phyloP scores from a whole-genome alignment of 1,140 invertebrate species.

The Ctenoplectra terminalis region DNA sequence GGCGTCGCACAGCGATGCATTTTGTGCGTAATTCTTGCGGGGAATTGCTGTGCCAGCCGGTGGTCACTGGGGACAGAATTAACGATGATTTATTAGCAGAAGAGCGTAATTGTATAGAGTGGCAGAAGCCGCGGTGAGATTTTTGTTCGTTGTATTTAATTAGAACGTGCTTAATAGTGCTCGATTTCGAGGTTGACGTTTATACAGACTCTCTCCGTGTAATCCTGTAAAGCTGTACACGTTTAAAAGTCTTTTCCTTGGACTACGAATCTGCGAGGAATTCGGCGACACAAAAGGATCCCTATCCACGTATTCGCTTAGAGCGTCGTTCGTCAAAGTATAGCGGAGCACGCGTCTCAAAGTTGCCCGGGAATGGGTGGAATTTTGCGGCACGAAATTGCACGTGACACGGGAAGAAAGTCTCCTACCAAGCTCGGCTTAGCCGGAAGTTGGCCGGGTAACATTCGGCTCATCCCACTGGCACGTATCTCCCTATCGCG shows the following conservation, averaged over 20 bases:
- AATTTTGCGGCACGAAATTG: slow-evolving; percentile 20
- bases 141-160: not conserved
- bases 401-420: slow-evolving; percentile 18
- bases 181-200: not conserved
- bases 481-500: slow-evolving; percentile 1
- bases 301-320: not conserved
- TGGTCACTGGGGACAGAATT: slow-evolving; percentile 34
- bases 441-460: not conserved
- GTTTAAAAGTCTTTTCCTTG: not conserved
- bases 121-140: not conserved
- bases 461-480: slow-evolving; percentile 3
- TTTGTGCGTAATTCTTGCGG: slow-evolving; percentile 24
- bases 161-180: slow-evolving; percentile 3
- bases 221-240: too few species aligned
- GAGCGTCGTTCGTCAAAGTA: slow-evolving; percentile 24
- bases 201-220: not conserved
- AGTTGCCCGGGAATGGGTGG: not conserved
- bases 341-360: not conserved
- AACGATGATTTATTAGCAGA: slow-evolving; percentile 39
- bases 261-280: not conserved
- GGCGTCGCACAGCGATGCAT: slow-evolving; percentile 11
- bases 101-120: not conserved
- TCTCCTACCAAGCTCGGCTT: not conserved
- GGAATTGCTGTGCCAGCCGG: slow-evolving; percentile 8
- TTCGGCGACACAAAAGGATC: not conserved